Conservation (phyloP, 2,797 vertebrate genomes). For the Psittacula derbiana region DNA sequence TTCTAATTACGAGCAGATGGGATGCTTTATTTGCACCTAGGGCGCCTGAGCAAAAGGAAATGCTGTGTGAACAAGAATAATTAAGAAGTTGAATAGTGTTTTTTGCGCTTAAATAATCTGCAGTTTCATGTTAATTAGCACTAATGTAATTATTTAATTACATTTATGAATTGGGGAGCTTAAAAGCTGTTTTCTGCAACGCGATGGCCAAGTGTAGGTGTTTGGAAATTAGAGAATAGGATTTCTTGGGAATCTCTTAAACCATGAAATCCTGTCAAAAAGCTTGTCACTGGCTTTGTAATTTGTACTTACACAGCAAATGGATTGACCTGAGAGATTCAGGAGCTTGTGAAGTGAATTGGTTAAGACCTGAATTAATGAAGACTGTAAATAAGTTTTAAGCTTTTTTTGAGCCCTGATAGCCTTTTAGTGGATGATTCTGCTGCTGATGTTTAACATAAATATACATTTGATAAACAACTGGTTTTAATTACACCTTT, state of each 20-base stretch:
- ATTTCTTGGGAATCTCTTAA: constrained; percentile 52
- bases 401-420: not conserved
- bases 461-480: not conserved
- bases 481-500: not conserved
- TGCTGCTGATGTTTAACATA: not conserved
- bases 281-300: constrained; percentile 19
- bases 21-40: constrained; percentile 99
- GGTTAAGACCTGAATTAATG: constrained; percentile 54
- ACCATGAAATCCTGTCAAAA: constrained; percentile 32
- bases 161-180: constrained; percentile 91
- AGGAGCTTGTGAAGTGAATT: constrained; percentile 41
- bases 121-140: constrained; percentile 97
- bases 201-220: constrained; percentile 65
- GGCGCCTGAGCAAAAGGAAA: constrained; percentile 97
- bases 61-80: constrained; percentile 99
- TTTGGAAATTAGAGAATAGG: constrained; percentile 31
- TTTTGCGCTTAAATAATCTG: constrained; percentile 96
- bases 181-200: constrained; percentile 67
- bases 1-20: constrained; percentile 99
- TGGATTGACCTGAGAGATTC: constrained; percentile 49
- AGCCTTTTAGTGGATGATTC: not conserved
- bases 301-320: constrained; percentile 28
- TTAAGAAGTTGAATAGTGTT: constrained; percentile 99
- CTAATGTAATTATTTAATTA: constrained; percentile 99
- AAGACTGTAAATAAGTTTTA: constrained; percentile 40